Evolutionary conservation across 1,140 invertebrate genomes (phyloP), one percentile per base, ranked within the genome.

Genomic region (Yoshiicerus persimilis): DNA sequence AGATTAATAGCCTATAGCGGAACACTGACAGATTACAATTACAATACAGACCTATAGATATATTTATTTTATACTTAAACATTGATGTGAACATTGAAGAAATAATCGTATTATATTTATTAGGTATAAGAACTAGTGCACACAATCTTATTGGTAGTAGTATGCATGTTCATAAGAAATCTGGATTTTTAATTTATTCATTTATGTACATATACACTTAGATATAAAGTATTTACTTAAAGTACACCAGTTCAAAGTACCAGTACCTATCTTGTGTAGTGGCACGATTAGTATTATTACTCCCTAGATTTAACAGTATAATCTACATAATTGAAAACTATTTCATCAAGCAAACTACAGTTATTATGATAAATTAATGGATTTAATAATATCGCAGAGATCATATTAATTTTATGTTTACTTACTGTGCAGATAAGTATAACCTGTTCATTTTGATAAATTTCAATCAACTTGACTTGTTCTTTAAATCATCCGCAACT

Each of bases 1-100:
- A 80, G 75, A 80, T 80, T 80, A 30, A 70, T 70, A 70, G 75
- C 75, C 75, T 38, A 80, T 38, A 80, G 75, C 75, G 75, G 66
- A 36, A 80, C 30, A 80, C 75, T 38, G 75, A 80, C 75, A 80
- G 75, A 80, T 36, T 36, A 80, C 34, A 36, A 70, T 70, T 27
- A 25, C 13, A 27, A 70, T 25, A 70, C 10, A 70, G 11, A 70
- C 13, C 23, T 70, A 70, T 3, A 64, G 20, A 16, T 77, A 36
- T 80, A n/a, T 36, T 38, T 36, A 80, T 20, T 36, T 20, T 16
- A 30, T 80, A 56, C 47, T 80, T 23, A 77, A 13, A 77, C 20
- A 36, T 38, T 80, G 16, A 80, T n/a, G 11, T 80, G 30, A 80
- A 32, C 30, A 80, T 80, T 80, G 32, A 80, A 80, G 75, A 80